Base-by-base conservation (phyloP, 2,797 vertebrate genomes). In the Sebastes hubbsi region DNA sequence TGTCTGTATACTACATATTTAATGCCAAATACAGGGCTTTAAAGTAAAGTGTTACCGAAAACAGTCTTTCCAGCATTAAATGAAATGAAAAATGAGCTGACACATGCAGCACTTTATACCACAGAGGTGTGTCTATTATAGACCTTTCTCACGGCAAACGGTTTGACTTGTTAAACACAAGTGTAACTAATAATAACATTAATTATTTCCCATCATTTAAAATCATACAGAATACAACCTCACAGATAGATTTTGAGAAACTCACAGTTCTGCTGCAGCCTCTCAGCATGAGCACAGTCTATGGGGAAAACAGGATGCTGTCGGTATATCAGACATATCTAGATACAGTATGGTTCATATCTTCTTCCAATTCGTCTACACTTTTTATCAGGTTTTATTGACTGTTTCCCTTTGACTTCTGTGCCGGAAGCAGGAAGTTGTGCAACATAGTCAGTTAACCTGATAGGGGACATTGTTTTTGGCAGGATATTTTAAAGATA, bases 391-490 rank as follows among this genome's bases (percentile, higher is more conserved):
- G 29, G 11, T 72, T 66, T 60, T 27, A 72, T 63, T 49, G 7
- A 30, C 38, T 24, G 25, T 87, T 88, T 87, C 34, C 58, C 20
- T 32, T 80, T 59, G 8, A 73, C 60, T 2, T 77, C 32, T 72
- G 36, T 49, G 54, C 12, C 16, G 8, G 77, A 85, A 89, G 88
- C 46, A 75, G 78, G 72, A 88, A 74, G 62, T 68, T 72, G 56
- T 42, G 67, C 22, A 71, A 74, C 59, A 60, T 42, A 32, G 29
- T 65, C 67, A 36, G 75, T 76, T 36, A 69, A 71, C 38, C 25
- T 46, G 24, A 70, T 20, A 24, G 67, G 77, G 68, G 34, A 13
- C 5, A 25, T 20, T 10, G n/a, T 67, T 65, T 55, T 59, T 22
- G 24, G 4, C 1, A 10, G 9, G 22, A 12, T 6, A 38, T 34